Base-by-base conservation (phyloP, 2,113 vertebrate species). In the Trichechus manatus region DNA sequence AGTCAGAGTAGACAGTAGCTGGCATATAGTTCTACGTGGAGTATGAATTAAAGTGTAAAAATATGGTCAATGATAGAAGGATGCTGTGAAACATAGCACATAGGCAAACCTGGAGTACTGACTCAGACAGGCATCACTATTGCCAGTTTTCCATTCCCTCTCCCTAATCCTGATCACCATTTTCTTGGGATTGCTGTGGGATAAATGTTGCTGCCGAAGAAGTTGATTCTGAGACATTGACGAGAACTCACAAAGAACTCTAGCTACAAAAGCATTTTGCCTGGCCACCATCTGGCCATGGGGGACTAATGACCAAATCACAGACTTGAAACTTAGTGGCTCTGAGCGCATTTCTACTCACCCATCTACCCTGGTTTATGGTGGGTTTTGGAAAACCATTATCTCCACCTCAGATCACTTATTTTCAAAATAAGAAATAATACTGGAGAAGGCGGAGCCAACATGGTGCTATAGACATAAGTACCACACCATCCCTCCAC, bases 361-460 rank as follows among this genome's bases (percentile, higher is more conserved):
- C 6, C 33, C 53, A 33, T 29, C 17, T 19, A 11, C 31, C 56
- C 91, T 39, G 20, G n/a, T 42, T 47, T 70, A 22, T 15, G 14
- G 14, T 4, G 8, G 74, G 31, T 84, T 86, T 27, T 13, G 75
- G 31, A 83, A 78, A 84, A 25, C 23, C 56, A 39, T 9, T 36
- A 1, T 64, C 39, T 92, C 33, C 56, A 42, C 17, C 7, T 87
- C 9, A 17, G 15, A 10, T 59, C 3, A 9, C 63, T 64, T 75
- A 22, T 82, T 90, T 94, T 83, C 27, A 80, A 92, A 86, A 33
- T 50, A 39, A 63, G 53, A 94, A 87, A 78, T 33, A 50, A 96
- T 36, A 11, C 61, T 78, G 36, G n/a, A 39, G 39, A 3, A 39
- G 39, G 39, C 39, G 3, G 39, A 39, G 39, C 39, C 39, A 39